Evolutionary conservation across 2,113 vertebrate genomes (phyloP).

Genomic region (human (Homo sapiens)): DNA sequence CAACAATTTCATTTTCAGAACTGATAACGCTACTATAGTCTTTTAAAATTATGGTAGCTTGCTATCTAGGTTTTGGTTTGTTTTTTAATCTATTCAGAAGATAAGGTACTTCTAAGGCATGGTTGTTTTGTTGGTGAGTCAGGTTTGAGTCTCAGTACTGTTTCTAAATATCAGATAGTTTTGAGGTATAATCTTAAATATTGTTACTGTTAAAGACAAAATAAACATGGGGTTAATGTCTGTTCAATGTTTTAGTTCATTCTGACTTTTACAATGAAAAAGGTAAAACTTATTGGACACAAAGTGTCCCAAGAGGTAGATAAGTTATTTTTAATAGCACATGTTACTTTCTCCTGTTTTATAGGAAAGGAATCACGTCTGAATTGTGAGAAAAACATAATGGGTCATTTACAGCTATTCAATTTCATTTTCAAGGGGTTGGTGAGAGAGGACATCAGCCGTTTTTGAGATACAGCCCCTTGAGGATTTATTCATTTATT

Average conservation of each 20-base stretch:
- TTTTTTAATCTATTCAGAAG: constrained; percentile 31
- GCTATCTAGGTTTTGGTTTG: neutral
- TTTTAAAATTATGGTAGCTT: neutral
- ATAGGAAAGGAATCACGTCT: neutral
- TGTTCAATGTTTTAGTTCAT: neutral
- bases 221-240: neutral
- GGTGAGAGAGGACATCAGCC: neutral
- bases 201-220: neutral
- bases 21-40: neutral
- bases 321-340: constrained; percentile 17
- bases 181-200: neutral
- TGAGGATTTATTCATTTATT: neutral
- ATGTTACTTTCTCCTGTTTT: constrained; percentile 34
- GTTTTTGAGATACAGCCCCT: neutral
- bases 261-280: neutral
- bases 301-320: neutral
- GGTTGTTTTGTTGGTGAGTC: neutral
- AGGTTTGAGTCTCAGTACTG: neutral
- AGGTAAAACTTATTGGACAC: neutral
- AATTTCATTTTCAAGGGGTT: neutral
- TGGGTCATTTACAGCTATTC: constrained; percentile 46
- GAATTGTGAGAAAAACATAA: constrained; percentile 7
- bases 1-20: constrained; percentile 30
- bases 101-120: neutral
- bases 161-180: neutral